phyloP scores from a whole-genome alignment of 2,113 vertebrate genomes.

The Chauna torquata region DNA sequence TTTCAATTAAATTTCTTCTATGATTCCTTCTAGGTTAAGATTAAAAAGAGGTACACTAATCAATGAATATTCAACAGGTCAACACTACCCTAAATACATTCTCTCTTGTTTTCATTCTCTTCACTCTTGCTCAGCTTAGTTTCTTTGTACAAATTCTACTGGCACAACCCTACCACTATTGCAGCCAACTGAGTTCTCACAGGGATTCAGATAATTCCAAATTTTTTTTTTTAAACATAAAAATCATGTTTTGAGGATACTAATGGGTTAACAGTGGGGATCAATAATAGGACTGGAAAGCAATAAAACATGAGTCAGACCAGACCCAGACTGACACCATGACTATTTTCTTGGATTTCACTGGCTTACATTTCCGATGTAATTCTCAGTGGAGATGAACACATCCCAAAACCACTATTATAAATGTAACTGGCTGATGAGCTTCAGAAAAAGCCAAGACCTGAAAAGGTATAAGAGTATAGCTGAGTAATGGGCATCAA shows the following conservation, averaged over 20 bases:
- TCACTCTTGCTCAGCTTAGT: not conserved
- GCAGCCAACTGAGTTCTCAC: not conserved
- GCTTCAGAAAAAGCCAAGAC: not conserved
- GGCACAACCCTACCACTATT: not conserved
- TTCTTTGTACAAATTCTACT: not conserved
- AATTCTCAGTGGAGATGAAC: not conserved
- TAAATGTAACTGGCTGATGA: not conserved
- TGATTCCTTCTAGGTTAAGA: not conserved
- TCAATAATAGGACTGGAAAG: not conserved
- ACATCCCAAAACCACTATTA: not conserved
- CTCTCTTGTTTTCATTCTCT: not conserved
- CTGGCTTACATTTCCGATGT: not conserved
- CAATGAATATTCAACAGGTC: not conserved
- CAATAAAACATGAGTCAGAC: not conserved
- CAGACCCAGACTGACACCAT: not conserved
- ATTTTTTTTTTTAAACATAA: not conserved
- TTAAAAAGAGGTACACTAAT: not conserved
- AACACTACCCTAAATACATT: not conserved
- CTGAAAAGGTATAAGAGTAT: not conserved
- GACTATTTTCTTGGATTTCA: not conserved
- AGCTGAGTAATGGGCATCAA: rapidly evolving
- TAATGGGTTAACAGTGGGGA: not conserved
- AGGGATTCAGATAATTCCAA: not conserved
- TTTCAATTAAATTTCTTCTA: not conserved
- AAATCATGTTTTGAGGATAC: not conserved